Percentiles rank a stretch among this genome's conserved stretches.
These are phyloP conservation scores for Iguana delicatissima DNA, from an alignment of 2,797 vertebrate genomes.

Conservation along the genomic window DNA sequence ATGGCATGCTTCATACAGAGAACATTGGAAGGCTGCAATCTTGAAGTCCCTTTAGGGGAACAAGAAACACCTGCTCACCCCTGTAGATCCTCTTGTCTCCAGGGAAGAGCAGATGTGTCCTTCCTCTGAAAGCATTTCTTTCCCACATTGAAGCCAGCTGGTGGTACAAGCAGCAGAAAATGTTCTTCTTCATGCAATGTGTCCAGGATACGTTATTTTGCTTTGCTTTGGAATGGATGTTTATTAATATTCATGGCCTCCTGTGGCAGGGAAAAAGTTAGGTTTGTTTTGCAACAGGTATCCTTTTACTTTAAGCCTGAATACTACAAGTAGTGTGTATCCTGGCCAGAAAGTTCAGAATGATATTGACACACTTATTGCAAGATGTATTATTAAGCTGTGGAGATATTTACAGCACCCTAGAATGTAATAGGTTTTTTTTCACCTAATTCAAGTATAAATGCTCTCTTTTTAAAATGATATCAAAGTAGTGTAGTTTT, in stretches of 20 bases:
- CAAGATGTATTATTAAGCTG: neutral
- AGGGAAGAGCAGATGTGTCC: neutral
- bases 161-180: neutral
- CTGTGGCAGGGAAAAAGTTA: neutral
- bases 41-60: neutral
- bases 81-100: neutral
- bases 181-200: neutral
- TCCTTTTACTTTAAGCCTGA: neutral
- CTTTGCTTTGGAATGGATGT: neutral
- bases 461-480: neutral
- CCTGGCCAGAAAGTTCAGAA: neutral
- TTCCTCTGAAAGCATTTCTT: neutral
- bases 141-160: neutral
- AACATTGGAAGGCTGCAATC: neutral
- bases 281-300: neutral
- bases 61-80: neutral
- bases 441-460: conserved; percentile 7
- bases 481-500: neutral
- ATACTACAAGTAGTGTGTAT: neutral
- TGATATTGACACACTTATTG: neutral
- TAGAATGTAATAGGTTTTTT: neutral
- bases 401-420: neutral
- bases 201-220: neutral
- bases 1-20: neutral
- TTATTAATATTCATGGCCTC: neutral